These are phyloP conservation scores for Sinhomidia bicolor DNA, from an alignment of 2,888 invertebrate species.

Conservation along the genomic window DNA sequence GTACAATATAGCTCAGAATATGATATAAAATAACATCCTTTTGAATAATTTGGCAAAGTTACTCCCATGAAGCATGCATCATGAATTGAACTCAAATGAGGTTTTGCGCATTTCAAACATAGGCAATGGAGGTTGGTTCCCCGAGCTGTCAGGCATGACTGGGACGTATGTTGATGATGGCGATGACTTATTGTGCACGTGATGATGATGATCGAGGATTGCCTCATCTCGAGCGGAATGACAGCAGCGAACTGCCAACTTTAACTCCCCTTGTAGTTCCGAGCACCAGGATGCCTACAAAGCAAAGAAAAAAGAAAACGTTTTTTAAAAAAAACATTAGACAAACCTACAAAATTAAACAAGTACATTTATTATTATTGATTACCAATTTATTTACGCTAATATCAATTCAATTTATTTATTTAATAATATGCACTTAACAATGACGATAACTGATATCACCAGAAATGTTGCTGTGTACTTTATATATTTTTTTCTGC, in stretches of 20 bases:
- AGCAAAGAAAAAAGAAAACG: no score
- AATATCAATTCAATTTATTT: no score
- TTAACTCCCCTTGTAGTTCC: constrained; percentile 95
- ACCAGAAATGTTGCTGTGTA: no score
- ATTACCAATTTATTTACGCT: not conserved
- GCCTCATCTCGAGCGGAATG: constrained; percentile 78
- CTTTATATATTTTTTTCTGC: no score
- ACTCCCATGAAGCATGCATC: constrained; percentile 67
- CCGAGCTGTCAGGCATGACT: constrained; percentile 83
- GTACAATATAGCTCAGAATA: constrained; percentile 59
- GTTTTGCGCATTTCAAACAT: constrained; percentile 87
- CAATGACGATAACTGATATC: no score
- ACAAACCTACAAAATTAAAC: no score
- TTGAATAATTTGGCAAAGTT: constrained; percentile 69
- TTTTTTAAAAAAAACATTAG: no score
- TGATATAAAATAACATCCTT: constrained; percentile 68
- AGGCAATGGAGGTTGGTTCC: constrained; percentile 82
- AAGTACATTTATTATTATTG: not conserved
- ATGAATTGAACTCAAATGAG: constrained; percentile 77
- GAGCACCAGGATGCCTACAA: constrained; percentile 92
- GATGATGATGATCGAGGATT: constrained; percentile 77
- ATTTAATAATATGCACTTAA: no score
- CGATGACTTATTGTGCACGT: constrained; percentile 87
- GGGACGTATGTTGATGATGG: constrained; percentile 90
- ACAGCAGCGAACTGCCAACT: constrained; percentile 92